A percentile compares a stretch with the other conserved stretches of the same genome.
phyloP scores from a whole-genome alignment of 2,113 vertebrate species.

The Syrrhaptes paradoxus region DNA sequence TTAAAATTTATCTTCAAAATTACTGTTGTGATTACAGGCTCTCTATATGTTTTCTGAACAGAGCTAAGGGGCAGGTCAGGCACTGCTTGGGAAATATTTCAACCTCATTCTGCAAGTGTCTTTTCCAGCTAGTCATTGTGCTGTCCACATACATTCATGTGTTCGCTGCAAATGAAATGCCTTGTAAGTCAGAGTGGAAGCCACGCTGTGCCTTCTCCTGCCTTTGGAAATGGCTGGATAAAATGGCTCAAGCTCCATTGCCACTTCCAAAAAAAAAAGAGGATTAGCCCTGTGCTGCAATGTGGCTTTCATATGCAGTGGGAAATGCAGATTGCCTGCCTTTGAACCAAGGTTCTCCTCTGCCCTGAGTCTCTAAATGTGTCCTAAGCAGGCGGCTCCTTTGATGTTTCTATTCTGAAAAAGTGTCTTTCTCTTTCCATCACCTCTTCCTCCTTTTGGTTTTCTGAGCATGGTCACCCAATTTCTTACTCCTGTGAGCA shows the following conservation, averaged over 20 bases:
- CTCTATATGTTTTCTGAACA: not conserved
- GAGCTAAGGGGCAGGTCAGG: not conserved
- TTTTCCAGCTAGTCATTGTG: not conserved
- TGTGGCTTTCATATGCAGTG: not conserved
- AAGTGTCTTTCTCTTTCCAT: not conserved
- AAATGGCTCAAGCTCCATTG: not conserved
- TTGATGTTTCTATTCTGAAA: not conserved
- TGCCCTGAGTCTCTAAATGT: not conserved
- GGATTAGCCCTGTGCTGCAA: fast-evolving
- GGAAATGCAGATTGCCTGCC: not conserved
- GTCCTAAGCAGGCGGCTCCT: not conserved
- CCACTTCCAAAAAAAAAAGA: not conserved
- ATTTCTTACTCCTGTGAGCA: not conserved
- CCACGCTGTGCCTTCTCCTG: not conserved
- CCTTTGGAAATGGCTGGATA: not conserved
- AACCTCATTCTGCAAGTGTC: not conserved
- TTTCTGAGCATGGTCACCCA: not conserved
- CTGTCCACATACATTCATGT: not conserved
- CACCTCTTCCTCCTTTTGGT: no score
- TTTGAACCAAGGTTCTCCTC: not conserved
- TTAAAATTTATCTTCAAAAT: not conserved
- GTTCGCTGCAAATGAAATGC: not conserved
- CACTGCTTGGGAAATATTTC: not conserved
- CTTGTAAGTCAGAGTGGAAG: not conserved
- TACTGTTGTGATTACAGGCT: not conserved